Conservation (phyloP, 2,113 vertebrate species). For the Mesitornis unicolor region DNA sequence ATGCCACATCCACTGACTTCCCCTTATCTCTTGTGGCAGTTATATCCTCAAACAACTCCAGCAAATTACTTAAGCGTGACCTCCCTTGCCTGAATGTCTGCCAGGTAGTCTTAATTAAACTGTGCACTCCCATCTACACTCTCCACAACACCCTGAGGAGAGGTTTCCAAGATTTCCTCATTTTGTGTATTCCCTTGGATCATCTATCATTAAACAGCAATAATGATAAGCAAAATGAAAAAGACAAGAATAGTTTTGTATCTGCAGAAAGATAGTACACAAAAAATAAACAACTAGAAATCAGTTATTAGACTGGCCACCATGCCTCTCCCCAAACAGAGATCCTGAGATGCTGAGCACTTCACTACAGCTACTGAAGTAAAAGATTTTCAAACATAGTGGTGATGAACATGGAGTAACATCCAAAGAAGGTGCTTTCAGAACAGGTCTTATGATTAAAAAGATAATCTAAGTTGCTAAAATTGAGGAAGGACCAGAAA, state of each 20-base stretch:
- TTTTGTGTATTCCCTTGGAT: conserved; percentile 34
- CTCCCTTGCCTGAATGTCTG: conserved; percentile 37
- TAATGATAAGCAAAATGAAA: conserved; percentile 37
- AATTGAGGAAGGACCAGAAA: background rate
- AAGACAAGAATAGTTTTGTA: background rate
- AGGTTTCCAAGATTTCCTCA: conserved; percentile 28
- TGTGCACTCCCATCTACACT: background rate
- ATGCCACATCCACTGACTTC: background rate
- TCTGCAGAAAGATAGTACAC: background rate
- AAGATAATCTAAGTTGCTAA: background rate
- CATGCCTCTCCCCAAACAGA: fast-evolving
- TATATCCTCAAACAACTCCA: conserved; percentile 41
- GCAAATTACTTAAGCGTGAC: conserved; percentile 41
- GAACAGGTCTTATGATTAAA: background rate
- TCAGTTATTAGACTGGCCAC: background rate
- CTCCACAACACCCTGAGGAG: background rate
- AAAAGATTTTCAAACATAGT: background rate
- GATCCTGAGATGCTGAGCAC: background rate
- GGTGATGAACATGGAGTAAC: background rate
- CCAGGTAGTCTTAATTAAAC: conserved; percentile 65
- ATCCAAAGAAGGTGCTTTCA: background rate
- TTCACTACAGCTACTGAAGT: background rate
- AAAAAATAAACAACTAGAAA: background rate
- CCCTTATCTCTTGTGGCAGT: conserved; percentile 11
- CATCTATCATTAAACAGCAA: conserved; percentile 28